phyloP scores from a whole-genome alignment of 2,113 vertebrate genomes.

The Speoplatyrhinus poulsoni region DNA sequence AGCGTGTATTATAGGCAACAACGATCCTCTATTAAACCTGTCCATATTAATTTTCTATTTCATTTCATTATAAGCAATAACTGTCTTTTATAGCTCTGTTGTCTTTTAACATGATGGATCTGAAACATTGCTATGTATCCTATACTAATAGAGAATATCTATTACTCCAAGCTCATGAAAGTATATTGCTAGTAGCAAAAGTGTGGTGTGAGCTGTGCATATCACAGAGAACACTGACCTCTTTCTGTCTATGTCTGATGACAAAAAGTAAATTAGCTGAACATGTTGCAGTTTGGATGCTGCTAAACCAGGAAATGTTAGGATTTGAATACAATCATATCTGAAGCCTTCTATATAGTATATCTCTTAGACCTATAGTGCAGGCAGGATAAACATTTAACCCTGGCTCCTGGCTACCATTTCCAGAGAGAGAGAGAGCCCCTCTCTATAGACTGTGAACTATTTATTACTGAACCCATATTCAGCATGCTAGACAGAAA shows the following conservation, averaged over 20 bases:
- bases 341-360: background rate
- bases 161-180: no score
- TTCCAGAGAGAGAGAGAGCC: conserved; percentile 32
- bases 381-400: conserved; percentile 53
- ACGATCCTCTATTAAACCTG: no score
- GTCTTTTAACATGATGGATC: background rate
- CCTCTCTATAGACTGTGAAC: conserved; percentile 48
- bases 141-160: background rate
- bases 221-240: background rate
- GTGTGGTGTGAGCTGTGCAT: no score
- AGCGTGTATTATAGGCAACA: no score
- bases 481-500: conserved; percentile 26
- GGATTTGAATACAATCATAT: background rate
- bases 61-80: no score
- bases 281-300: no score
- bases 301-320: no score
- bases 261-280: background rate
- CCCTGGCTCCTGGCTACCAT: conserved; percentile 31
- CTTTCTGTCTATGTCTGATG: background rate
- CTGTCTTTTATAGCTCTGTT: no score
- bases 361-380: conserved; percentile 39
- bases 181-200: no score
- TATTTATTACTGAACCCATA: conserved; percentile 52
- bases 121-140: background rate
- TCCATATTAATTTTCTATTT: no score